Percentiles rank a stretch among this genome's conserved stretches.
These are phyloP conservation scores for Marmota monax DNA, from an alignment of 2,113 vertebrate genomes.

Conservation along the genomic window DNA sequence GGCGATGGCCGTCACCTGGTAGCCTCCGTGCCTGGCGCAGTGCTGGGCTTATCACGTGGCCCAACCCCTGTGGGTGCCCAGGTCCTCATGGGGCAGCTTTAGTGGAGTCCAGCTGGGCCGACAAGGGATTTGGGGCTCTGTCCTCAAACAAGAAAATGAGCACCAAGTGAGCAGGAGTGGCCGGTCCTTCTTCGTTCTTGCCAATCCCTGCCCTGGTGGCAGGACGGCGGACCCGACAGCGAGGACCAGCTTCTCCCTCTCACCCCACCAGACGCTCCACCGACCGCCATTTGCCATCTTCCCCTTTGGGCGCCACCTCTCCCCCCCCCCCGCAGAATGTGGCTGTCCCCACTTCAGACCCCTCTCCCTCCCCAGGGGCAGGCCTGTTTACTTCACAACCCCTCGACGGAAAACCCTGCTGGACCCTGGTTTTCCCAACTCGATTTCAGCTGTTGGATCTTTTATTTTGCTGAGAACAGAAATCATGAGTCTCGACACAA, in stretches of 20 bases:
- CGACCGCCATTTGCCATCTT: fast-evolving
- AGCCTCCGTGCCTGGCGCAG: neutral
- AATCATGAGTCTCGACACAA: neutral
- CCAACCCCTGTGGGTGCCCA: neutral
- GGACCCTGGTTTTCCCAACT: neutral
- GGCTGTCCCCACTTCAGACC: fast-evolving
- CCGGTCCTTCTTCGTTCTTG: neutral
- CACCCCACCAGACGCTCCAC: too few species aligned
- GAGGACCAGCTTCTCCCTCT: neutral
- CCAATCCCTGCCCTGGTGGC: neutral
- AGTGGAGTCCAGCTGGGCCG: neutral
- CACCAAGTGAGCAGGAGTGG: too few species aligned
- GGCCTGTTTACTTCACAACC: neutral
- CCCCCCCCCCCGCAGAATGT: too few species aligned
- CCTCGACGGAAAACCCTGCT: neutral
- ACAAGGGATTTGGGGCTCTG: neutral
- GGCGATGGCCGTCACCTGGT: fast-evolving
- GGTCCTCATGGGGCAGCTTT: neutral
- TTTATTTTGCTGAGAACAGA: neutral
- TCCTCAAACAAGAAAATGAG: neutral
- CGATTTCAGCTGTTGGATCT: neutral
- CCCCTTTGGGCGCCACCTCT: too few species aligned
- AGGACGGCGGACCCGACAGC: neutral
- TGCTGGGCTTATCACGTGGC: fast-evolving
- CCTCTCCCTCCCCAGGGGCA: neutral